Evolutionary conservation across 1,140 invertebrate genomes (phyloP).

Genomic region (Limonius californicus): DNA sequence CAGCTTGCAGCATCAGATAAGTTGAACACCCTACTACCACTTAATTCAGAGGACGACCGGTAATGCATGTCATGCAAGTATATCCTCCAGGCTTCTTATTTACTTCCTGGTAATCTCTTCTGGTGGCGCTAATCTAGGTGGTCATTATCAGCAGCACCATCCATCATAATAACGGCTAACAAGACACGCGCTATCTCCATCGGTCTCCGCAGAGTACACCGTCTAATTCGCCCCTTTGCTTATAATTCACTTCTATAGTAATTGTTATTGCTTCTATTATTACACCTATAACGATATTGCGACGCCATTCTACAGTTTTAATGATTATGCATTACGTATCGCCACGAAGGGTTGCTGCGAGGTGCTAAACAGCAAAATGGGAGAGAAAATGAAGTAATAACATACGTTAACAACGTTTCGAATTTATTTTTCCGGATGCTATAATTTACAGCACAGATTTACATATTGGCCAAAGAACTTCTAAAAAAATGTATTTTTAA

Average conservation of each 20-base stretch:
- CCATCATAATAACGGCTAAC: background rate
- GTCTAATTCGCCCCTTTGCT: background rate
- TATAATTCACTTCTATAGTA: background rate
- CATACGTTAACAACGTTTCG: no score
- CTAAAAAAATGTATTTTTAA: no score
- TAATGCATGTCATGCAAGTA: background rate
- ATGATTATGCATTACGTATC: no score
- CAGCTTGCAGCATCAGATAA: no score
- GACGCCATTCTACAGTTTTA: no score
- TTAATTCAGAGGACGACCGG: no score
- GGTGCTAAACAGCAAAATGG: no score
- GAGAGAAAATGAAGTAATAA: no score
- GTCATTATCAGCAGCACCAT: background rate
- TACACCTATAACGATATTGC: background rate
- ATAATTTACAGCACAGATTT: background rate
- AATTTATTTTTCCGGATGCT: no score
- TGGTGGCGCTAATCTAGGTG: background rate
- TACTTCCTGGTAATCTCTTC: background rate
- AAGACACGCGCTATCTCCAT: background rate
- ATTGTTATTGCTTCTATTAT: background rate
- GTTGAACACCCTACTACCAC: no score
- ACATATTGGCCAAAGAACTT: no score
- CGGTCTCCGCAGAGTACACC: background rate
- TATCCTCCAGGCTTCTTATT: background rate
- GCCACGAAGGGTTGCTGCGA: no score